These are phyloP conservation scores for Saccostrea glomerata DNA, from an alignment of 1,140 invertebrate species.

Conservation along the genomic window DNA sequence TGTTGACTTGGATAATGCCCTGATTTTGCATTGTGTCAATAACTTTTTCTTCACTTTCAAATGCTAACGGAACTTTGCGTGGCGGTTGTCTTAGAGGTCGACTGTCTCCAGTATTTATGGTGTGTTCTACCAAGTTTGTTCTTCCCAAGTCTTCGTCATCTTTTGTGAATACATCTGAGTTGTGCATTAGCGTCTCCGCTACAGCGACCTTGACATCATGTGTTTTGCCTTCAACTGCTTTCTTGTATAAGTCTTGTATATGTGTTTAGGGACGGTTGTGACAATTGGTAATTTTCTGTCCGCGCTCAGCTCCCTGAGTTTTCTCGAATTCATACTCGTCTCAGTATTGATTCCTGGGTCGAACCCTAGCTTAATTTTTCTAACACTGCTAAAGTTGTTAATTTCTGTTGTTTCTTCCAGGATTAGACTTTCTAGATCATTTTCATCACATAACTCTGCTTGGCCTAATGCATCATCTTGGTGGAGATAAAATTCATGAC, in stretches of 20 bases:
- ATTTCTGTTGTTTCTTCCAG: no score
- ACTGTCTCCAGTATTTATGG: slow-evolving; percentile 54
- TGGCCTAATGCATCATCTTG: slow-evolving; percentile 13
- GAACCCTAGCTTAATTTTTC: background rate
- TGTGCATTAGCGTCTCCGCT: background rate
- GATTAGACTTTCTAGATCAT: no score
- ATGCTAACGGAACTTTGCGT: slow-evolving; percentile 43
- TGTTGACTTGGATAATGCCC: slow-evolving; percentile 62
- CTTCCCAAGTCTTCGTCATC: slow-evolving; percentile 50
- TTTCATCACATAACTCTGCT: background rate
- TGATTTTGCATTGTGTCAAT: slow-evolving; percentile 45
- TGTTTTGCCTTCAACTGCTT: background rate
- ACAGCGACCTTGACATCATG: background rate
- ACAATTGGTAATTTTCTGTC: background rate
- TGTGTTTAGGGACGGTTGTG: background rate
- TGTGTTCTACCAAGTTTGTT: slow-evolving; percentile 53
- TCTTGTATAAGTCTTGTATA: background rate
- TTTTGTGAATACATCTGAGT: slow-evolving; percentile 38
- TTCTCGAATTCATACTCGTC: background rate
- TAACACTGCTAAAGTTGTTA: background rate
- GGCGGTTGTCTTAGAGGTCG: slow-evolving; percentile 50
- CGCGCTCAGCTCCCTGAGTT: background rate
- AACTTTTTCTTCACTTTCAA: slow-evolving; percentile 41
- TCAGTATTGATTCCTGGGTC: background rate
- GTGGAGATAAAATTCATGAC: background rate